A percentile compares a stretch with the other conserved stretches of the same genome.
These are phyloP conservation scores for Timema podura DNA, from an alignment of 2,888 invertebrate species.

Conservation along the genomic window DNA sequence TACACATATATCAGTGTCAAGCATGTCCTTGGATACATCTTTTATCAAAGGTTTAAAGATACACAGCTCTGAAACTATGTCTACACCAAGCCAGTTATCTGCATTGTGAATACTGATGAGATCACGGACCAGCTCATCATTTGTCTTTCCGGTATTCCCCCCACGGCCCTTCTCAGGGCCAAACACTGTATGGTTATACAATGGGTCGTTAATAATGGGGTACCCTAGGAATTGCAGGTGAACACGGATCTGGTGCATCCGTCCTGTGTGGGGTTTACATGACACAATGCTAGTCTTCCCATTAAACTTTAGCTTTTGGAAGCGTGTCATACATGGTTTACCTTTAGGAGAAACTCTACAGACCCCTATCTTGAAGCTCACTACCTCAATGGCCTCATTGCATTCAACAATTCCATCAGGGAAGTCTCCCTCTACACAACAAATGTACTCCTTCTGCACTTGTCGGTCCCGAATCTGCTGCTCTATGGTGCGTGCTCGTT, in stretches of 20 bases:
- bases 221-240: conserved; percentile 96
- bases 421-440: conserved; percentile 90
- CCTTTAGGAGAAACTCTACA: conserved; percentile 91
- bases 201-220: conserved; percentile 95
- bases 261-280: conserved; percentile 91
- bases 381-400: conserved; percentile 84
- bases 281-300: conserved; percentile 87
- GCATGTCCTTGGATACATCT: no score
- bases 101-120: conserved; percentile 90
- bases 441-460: conserved; percentile 93
- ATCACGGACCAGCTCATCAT: conserved; percentile 82
- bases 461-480: conserved; percentile 88
- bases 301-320: conserved; percentile 85
- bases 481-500: conserved; percentile 92
- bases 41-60: conserved; percentile 64
- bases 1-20: no score
- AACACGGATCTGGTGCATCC: conserved; percentile 98
- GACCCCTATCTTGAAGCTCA: conserved; percentile 94
- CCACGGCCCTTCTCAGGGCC: conserved; percentile 89
- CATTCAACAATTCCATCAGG: conserved; percentile 83
- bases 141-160: conserved; percentile 82
- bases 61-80: conserved; percentile 78
- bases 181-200: conserved; percentile 95
- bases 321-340: conserved; percentile 87
- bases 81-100: conserved; percentile 90